Conservation (phyloP, 92 coral and sea anemone genomes). For the Zoanthus gigantus region DNA sequence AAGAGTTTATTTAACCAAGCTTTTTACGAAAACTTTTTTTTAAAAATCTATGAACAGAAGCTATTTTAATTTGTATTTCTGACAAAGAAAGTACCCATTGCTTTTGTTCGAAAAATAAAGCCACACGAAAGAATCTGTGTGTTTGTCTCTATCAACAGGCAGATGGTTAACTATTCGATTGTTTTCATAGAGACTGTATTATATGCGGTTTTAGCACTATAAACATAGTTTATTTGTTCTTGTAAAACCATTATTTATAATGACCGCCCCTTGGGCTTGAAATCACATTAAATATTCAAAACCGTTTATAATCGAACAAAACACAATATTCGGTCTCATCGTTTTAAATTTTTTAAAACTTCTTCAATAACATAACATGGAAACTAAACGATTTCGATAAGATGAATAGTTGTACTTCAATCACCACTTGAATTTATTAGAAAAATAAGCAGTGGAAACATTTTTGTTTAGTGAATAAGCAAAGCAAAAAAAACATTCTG, state of each 20-base stretch:
- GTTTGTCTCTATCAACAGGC: not conserved
- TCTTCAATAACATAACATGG: not conserved
- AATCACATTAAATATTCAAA: conserved; percentile 33
- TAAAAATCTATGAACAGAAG: not conserved
- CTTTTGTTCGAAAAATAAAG: not conserved
- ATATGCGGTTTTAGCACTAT: conserved; percentile 45
- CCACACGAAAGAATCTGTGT: not conserved
- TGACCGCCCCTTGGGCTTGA: conserved; percentile 34
- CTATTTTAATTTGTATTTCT: not conserved
- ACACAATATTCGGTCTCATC: conserved; percentile 19
- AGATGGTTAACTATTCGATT: conserved; percentile 25
- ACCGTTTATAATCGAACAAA: conserved; percentile 21
- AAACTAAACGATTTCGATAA: not conserved
- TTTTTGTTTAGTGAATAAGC: too few relatives aligned
- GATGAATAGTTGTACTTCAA: not conserved
- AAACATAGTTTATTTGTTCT: conserved; percentile 46
- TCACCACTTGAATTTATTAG: too few relatives aligned
- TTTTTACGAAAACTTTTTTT: not conserved
- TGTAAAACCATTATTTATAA: conserved; percentile 35
- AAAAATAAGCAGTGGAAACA: too few relatives aligned
- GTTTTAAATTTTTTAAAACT: not conserved
- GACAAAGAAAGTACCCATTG: not conserved
- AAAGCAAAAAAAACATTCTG: too few relatives aligned
- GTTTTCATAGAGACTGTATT: conserved; percentile 31
- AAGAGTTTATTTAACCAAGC: not conserved